These are phyloP conservation scores for Micromussa lordhowensis DNA, from an alignment of 92 coral and sea anemone species.

Conservation along the genomic window DNA sequence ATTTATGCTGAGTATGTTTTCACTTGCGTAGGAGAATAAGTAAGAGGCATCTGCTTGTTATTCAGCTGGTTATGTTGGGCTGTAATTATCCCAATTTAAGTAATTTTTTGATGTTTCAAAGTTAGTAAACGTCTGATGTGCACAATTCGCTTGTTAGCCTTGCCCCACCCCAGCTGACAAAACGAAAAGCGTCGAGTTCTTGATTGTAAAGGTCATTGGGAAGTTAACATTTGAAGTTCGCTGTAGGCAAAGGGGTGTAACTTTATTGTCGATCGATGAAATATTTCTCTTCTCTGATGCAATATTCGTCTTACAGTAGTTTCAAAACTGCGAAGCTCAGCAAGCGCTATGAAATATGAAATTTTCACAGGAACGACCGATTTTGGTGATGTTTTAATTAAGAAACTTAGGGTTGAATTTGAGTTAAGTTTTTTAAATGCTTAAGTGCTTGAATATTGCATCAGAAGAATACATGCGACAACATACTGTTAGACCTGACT, in stretches of 20 bases:
- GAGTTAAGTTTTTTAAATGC: not conserved
- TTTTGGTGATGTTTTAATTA: not conserved
- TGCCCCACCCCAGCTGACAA: slow-evolving; percentile 4
- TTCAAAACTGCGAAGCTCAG: not conserved
- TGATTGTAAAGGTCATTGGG: not conserved
- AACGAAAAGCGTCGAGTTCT: not conserved
- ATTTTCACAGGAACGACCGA: not conserved
- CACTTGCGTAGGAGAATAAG: slow-evolving; percentile 4
- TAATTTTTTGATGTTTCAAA: slow-evolving; percentile 2
- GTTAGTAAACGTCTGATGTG: not conserved
- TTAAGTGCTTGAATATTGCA: not conserved
- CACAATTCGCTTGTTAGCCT: not conserved
- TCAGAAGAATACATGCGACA: not conserved
- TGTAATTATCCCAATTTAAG: not conserved
- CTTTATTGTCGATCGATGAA: not conserved
- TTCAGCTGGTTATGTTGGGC: not conserved
- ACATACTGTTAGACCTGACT: not conserved
- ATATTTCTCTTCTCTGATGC: not conserved
- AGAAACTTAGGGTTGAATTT: not conserved
- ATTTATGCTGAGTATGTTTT: slow-evolving; percentile 23
- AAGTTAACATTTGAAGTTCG: not conserved
- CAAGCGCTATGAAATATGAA: not conserved
- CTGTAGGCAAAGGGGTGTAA: not conserved
- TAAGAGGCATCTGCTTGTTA: slow-evolving; percentile 6
- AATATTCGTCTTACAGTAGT: not conserved